Conservation (phyloP, 2,888 invertebrate genomes). For the Timema podura region DNA sequence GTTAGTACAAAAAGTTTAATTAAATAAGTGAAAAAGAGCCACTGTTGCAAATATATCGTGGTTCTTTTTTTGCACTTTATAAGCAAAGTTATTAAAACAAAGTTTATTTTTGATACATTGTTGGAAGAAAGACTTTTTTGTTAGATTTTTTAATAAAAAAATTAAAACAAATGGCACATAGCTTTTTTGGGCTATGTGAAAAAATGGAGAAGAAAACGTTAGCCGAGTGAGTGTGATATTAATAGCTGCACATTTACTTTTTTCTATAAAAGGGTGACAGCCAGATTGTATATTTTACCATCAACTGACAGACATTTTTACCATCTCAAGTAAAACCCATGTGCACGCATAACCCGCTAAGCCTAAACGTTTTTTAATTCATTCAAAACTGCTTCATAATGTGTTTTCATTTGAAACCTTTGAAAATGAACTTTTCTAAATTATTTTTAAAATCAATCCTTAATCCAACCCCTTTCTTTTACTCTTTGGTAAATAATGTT, state of each 20-base stretch:
- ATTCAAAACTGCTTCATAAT: constrained; percentile 25
- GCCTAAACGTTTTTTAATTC: constrained; percentile 30
- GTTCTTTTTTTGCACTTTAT: constrained; percentile 41
- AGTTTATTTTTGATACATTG: constrained; percentile 65
- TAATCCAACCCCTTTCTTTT: too few relatives aligned
- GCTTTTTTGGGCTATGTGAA: constrained; percentile 29
- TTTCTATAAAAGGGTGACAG: constrained; percentile 16
- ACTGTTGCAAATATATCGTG: constrained; percentile 27
- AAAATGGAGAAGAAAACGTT: constrained; percentile 31
- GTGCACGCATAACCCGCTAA: constrained; percentile 28
- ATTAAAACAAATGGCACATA: constrained; percentile 29
- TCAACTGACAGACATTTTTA: constrained; percentile 16
- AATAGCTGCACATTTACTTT: constrained; percentile 26
- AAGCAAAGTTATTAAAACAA: constrained; percentile 43
- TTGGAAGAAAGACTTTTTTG: constrained; percentile 55
- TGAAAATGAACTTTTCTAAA: too few relatives aligned
- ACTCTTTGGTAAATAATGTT: too few relatives aligned
- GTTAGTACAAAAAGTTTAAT: constrained; percentile 35
- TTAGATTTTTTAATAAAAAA: constrained; percentile 48
- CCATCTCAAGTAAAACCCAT: constrained; percentile 27
- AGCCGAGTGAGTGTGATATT: constrained; percentile 28
- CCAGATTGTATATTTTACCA: constrained; percentile 7
- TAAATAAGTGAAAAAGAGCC: constrained; percentile 33
- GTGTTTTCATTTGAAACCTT: background rate
- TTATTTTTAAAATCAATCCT: too few relatives aligned